A percentile compares a stretch with the other conserved stretches of the same genome.
Conservation (phyloP, 2,113 vertebrate species). For the Oreochromis niloticus region DNA sequence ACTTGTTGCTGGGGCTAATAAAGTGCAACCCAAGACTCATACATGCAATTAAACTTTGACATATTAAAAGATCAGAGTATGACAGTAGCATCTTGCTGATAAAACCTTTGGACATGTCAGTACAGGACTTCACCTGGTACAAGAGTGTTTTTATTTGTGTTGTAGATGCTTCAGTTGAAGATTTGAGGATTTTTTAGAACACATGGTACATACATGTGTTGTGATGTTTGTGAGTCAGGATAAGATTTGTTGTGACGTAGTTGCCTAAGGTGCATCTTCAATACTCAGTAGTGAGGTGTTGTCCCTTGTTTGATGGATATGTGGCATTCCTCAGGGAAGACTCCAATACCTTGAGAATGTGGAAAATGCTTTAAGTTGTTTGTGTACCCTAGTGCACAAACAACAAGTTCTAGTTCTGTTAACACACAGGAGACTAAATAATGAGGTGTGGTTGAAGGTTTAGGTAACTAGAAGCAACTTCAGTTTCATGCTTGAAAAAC, state of each 20-base stretch:
- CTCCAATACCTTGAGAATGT: background rate
- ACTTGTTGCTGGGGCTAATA: accelerated
- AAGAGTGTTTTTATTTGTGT: background rate
- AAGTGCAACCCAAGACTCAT: background rate
- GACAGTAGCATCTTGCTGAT: background rate
- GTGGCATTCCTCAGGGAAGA: background rate
- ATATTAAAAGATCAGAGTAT: background rate
- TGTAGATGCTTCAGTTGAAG: background rate
- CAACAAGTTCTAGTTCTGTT: background rate
- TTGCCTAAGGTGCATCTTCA: background rate
- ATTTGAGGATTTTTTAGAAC: background rate
- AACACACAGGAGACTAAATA: background rate
- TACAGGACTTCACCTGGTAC: background rate
- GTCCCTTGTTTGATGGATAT: background rate
- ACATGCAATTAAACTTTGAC: background rate
- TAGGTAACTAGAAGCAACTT: background rate
- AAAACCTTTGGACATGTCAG: background rate
- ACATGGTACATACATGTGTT: no score
- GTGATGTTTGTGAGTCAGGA: no score
- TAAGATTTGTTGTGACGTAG: background rate
- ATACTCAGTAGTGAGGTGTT: background rate
- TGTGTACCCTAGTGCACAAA: background rate
- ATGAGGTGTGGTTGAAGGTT: background rate
- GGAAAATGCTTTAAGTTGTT: background rate
- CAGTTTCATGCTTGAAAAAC: background rate